These are phyloP conservation scores for Tetranychus cinnabarinus DNA, from an alignment of 1,140 invertebrate species.

Conservation along the genomic window DNA sequence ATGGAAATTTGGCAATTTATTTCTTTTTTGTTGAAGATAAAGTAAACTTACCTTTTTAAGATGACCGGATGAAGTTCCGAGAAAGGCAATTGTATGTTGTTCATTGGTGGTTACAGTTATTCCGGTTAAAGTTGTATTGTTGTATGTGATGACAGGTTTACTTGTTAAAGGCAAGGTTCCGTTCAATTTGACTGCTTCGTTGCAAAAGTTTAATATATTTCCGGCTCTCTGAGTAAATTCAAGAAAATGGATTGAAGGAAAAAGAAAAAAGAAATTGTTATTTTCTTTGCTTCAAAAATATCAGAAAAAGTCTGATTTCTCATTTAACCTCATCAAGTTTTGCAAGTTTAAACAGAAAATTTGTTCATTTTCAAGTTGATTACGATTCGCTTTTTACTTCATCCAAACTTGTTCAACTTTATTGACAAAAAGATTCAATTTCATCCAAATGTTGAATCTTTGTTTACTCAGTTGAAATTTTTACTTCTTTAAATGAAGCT, in stretches of 20 bases:
- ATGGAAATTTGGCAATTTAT: no score
- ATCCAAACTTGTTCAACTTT: no score
- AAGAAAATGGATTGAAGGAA: constrained; percentile 1
- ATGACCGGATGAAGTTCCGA: constrained; percentile 49
- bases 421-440: no score
- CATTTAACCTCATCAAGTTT: no score
- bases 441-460: no score
- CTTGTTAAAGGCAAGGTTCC: constrained; percentile 52
- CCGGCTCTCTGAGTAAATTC: not conserved
- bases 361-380: no score
- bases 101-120: constrained; percentile 49
- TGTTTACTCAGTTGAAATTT: no score
- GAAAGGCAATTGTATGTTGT: constrained; percentile 67
- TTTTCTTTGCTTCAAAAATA: not conserved
- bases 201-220: constrained; percentile 43
- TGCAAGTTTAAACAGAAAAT: no score
- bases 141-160: constrained; percentile 42
- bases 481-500: no score
- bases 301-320: no score
- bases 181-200: constrained; percentile 72
- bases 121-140: constrained; percentile 36
- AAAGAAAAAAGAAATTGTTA: not conserved
- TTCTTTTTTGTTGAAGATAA: no score
- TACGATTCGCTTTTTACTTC: no score
- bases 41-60: constrained; percentile 31